Evolutionary conservation across 2,888 invertebrate genomes (phyloP), one percentile per base, ranked within the genome.

Genomic region (Artemia sinica): DNA sequence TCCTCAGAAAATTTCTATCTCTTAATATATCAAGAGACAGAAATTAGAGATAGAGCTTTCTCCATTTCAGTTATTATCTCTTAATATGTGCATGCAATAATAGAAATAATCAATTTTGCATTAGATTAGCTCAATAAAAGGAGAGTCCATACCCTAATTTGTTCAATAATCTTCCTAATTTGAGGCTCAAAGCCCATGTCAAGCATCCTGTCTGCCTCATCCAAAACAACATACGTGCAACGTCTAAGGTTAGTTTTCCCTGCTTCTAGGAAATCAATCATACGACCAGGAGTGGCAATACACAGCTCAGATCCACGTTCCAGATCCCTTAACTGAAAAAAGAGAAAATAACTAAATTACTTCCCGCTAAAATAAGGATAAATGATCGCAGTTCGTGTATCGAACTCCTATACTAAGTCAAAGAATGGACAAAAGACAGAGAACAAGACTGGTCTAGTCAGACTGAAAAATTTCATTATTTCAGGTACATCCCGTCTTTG

Each of bases 101-200:
- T 28, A 28, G 4, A 28, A 3, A 50, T 11, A 52, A 71, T 49
- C 63, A 12, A n/a, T 13, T 41, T 68, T 11, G 12, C n/a, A n/a
- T 10, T 11, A 63, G 18, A 12, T 41, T 13, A 18, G 8, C n/a
- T 8, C 66, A 67, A 28, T 28, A 28, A 28, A 18, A 58, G 8
- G 58, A n/a, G 18, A 58, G n/a, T 41, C 72, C 77, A 75, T 74
- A 81, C 80, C 72, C 93, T 84, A 75, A 95, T 91, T 77, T 94
- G 93, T 77, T 91, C 89, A 74, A 95, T 89, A 72, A 95, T 92
- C 77, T 93, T 93, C 66, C 94, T 84, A 74, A 95, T 94, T 77
- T 95, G 95, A 8, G 95, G 95, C 77, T 96, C 94, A 77, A 95
- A 96, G 66, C 95, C 95, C 95, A 96, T 96, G 77, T 96, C 95